Conservation (phyloP, 2,888 invertebrate genomes). For the Callimorpha dominula region DNA sequence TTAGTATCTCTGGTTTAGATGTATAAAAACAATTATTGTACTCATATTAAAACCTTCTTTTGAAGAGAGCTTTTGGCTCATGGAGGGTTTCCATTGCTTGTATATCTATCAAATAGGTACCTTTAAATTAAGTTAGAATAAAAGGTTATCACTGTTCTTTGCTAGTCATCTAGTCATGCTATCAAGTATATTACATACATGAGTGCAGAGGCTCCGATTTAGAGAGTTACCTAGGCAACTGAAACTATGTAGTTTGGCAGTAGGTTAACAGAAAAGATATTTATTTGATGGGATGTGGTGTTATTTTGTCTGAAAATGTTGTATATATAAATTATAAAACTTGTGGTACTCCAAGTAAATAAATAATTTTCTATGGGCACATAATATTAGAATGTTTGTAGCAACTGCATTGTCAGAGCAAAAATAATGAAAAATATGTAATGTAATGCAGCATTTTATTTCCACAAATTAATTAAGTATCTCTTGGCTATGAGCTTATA, state of each 20-base stretch:
- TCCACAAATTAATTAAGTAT: not conserved
- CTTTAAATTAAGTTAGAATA: too few species aligned
- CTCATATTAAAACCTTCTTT: too few species aligned
- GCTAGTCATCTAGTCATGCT: not conserved
- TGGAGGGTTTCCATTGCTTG: too few species aligned
- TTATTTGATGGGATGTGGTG: not conserved
- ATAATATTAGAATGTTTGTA: not conserved
- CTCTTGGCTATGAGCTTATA: not conserved
- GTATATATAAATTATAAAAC: not conserved
- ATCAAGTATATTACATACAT: not conserved
- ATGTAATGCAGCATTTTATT: too few species aligned
- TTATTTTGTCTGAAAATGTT: not conserved
- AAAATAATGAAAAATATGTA: not conserved
- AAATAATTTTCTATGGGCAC: not conserved
- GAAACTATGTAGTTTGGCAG: not conserved
- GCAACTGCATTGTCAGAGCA: not conserved
- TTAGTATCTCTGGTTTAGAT: too few species aligned
- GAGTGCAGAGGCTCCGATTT: too few species aligned
- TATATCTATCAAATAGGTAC: too few species aligned
- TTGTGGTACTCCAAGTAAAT: not conserved
- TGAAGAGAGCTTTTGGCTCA: too few species aligned
- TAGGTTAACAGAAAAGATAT: not conserved
- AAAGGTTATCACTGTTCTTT: not conserved
- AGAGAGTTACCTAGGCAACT: not conserved
- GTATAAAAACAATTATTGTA: too few species aligned